These are phyloP conservation scores for Halichondria panicea DNA, from an alignment of 37 sponge, comb jelly and placozoan species.

Conservation along the genomic window DNA sequence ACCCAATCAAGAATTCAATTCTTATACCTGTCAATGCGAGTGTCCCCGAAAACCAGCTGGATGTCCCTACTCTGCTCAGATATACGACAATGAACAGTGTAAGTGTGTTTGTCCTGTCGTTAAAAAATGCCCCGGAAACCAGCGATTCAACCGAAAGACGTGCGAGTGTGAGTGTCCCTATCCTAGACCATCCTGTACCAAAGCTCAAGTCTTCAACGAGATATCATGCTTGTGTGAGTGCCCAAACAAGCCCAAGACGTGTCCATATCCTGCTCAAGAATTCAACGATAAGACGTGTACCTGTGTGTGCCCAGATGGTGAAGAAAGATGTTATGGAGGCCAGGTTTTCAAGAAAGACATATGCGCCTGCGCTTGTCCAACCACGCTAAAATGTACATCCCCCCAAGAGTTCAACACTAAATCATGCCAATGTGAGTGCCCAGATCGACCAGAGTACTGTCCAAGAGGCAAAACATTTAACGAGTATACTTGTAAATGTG, in stretches of 20 bases:
- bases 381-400: background rate
- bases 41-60: slow-evolving; percentile 10
- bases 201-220: slow-evolving; percentile 10
- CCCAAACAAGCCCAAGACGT: background rate
- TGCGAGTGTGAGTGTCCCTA: slow-evolving; percentile 28
- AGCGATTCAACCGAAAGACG: background rate
- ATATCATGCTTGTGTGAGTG: slow-evolving; percentile 36
- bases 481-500: slow-evolving; percentile 20
- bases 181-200: background rate
- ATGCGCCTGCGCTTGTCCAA: slow-evolving; percentile 11
- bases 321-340: background rate
- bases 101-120: background rate
- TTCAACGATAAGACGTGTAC: slow-evolving; percentile 10
- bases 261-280: background rate
- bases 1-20: background rate
- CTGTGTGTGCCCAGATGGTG: slow-evolving; percentile 11
- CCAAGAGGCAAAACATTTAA: slow-evolving; percentile 10
- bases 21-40: slow-evolving; percentile 30
- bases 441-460: slow-evolving; percentile 6
- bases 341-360: slow-evolving; percentile 18
- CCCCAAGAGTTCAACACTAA: background rate
- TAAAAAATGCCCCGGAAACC: background rate
- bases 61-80: slow-evolving; percentile 23
- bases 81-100: slow-evolving; percentile 9
- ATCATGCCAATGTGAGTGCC: slow-evolving; percentile 46